phyloP scores from a whole-genome alignment of 2,113 vertebrate genomes.

The Panurus biarmicus region DNA sequence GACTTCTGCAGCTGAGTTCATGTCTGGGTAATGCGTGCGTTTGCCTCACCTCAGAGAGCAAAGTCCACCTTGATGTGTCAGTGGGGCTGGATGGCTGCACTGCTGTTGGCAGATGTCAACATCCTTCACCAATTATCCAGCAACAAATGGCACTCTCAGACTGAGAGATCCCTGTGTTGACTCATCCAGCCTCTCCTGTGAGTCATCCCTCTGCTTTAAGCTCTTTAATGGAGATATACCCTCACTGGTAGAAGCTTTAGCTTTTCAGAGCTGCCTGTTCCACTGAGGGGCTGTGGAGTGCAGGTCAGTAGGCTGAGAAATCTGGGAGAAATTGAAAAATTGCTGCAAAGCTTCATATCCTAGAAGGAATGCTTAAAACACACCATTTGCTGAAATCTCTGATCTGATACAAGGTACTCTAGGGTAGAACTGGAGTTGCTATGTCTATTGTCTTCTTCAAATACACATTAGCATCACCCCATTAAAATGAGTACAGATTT shows the following conservation, averaged over 20 bases:
- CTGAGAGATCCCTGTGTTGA: background rate
- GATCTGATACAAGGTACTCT: background rate
- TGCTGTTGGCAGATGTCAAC: background rate
- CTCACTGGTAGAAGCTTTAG: background rate
- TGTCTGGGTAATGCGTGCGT: background rate
- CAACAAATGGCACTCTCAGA: background rate
- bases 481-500: background rate
- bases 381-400: background rate
- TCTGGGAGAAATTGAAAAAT: background rate
- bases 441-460: background rate
- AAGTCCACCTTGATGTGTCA: background rate
- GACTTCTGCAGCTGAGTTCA: background rate
- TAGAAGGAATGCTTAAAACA: background rate
- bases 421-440: background rate
- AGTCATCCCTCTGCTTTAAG: background rate
- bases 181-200: background rate
- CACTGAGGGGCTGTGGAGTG: background rate
- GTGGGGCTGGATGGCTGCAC: background rate
- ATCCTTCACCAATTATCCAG: background rate
- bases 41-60: background rate
- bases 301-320: background rate
- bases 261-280: background rate
- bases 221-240: background rate
- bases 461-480: background rate
- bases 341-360: background rate